Conservation (phyloP, 1,140 invertebrate genomes). For the Drosophila yakuba region DNA sequence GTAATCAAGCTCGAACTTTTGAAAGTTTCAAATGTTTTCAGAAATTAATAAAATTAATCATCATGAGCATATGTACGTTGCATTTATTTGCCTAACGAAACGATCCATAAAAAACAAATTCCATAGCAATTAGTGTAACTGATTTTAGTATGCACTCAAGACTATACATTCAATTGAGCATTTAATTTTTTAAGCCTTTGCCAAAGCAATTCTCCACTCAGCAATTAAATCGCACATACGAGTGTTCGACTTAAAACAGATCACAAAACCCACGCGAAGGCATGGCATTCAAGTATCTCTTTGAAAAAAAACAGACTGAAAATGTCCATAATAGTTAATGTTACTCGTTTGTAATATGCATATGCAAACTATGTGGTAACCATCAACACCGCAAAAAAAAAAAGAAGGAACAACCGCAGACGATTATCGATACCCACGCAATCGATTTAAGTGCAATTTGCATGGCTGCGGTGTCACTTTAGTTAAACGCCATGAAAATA, state of each 20-base stretch:
- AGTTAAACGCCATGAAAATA: conserved; percentile 53
- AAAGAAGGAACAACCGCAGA: conserved; percentile 23
- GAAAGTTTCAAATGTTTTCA: too few relatives aligned
- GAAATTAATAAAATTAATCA: too few relatives aligned
- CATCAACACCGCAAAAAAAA: conserved; percentile 18
- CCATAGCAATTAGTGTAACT: conserved; percentile 16
- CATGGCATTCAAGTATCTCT: conserved; percentile 18
- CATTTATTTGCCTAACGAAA: background rate
- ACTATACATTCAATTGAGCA: conserved; percentile 17
- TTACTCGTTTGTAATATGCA: conserved; percentile 57
- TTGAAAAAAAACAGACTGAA: conserved; percentile 26
- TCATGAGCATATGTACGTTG: too few relatives aligned
- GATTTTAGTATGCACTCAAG: background rate
- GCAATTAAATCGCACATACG: conserved; percentile 25
- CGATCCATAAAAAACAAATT: conserved; percentile 16
- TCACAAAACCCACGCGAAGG: conserved; percentile 45
- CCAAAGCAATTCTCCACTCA: conserved; percentile 26
- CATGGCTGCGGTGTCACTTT: conserved; percentile 58
- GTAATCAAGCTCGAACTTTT: background rate
- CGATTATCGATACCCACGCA: conserved; percentile 70
- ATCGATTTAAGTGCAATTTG: conserved; percentile 52
- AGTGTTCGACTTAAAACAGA: conserved; percentile 28
- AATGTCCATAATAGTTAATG: conserved; percentile 53
- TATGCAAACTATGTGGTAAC: conserved; percentile 67
- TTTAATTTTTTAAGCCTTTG: conserved; percentile 7